Percentiles rank a stretch among this genome's conserved stretches.
Evolutionary conservation across 1,140 invertebrate species (phyloP).

Genomic region (Dinoponera quadriceps): DNA sequence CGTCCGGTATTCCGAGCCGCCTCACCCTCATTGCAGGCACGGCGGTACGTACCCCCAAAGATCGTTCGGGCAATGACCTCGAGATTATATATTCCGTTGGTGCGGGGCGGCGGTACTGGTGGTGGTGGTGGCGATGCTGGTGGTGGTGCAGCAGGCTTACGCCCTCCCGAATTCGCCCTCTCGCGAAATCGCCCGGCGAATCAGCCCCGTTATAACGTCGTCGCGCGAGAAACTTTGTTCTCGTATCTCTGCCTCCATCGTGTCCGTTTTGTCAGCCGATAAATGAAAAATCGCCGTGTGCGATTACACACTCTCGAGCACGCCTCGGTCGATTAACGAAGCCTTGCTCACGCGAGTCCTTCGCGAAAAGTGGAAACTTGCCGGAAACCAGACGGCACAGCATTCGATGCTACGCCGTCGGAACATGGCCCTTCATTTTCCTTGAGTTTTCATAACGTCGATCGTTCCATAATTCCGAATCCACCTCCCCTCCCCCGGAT

Average conservation of each 20-base stretch:
- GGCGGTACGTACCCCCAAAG: slow-evolving; percentile 78
- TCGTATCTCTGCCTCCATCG: neutral
- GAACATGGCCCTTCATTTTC: too few relatives aligned
- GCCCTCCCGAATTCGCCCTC: slow-evolving; percentile 48
- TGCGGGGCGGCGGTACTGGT: slow-evolving; percentile 41
- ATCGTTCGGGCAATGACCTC: slow-evolving; percentile 83
- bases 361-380: too few relatives aligned
- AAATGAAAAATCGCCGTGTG: slow-evolving; percentile 9
- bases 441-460: too few relatives aligned
- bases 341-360: too few relatives aligned
- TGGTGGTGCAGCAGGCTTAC: slow-evolving; percentile 26
- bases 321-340: too few relatives aligned
- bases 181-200: slow-evolving; percentile 37
- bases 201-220: slow-evolving; percentile 21
- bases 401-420: too few relatives aligned
- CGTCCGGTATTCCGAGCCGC: slow-evolving; percentile 70
- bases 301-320: neutral
- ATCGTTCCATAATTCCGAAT: too few relatives aligned
- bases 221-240: neutral
- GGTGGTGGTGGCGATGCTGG: neutral
- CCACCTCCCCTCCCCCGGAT: too few relatives aligned
- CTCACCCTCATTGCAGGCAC: slow-evolving; percentile 76
- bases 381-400: too few relatives aligned
- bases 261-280: neutral
- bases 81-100: slow-evolving; percentile 73